Conservation (phyloP, 2,888 invertebrate species). For the Cylindroiulus punctatus region DNA sequence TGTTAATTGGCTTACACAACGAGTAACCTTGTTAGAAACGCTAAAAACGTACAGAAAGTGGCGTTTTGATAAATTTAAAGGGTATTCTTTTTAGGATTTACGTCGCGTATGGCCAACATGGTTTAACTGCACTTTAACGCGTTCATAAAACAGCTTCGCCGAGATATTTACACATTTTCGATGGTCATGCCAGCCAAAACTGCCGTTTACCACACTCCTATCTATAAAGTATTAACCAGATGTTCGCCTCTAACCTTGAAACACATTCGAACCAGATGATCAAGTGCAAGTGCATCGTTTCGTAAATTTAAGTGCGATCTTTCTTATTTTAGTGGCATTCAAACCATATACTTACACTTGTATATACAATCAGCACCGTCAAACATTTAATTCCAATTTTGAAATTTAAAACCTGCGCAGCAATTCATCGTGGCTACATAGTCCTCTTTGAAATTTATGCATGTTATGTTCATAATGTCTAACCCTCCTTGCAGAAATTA, state of each 20-base stretch:
- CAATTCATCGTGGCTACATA: too few species aligned
- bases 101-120: neutral
- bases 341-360: too few species aligned
- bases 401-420: too few species aligned
- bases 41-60: neutral
- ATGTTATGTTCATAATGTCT: too few species aligned
- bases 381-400: too few species aligned
- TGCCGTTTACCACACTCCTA: neutral
- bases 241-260: slow-evolving; percentile 8
- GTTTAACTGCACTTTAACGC: neutral
- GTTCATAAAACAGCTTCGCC: neutral
- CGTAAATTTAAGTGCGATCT: neutral
- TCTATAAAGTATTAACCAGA: slow-evolving; percentile 17
- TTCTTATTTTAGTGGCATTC: too few species aligned
- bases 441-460: too few species aligned
- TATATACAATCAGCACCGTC: too few species aligned
- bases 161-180: slow-evolving; percentile 22
- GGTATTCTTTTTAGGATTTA: neutral
- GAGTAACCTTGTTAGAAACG: neutral
- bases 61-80: neutral
- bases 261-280: neutral
- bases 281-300: neutral
- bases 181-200: neutral
- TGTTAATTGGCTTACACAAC: neutral
- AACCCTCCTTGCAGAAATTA: too few species aligned